Percentiles rank a stretch among this genome's conserved stretches.
These are phyloP conservation scores for Dasysyrphus albostriatus DNA, from an alignment of 2,888 invertebrate species.

Conservation along the genomic window DNA sequence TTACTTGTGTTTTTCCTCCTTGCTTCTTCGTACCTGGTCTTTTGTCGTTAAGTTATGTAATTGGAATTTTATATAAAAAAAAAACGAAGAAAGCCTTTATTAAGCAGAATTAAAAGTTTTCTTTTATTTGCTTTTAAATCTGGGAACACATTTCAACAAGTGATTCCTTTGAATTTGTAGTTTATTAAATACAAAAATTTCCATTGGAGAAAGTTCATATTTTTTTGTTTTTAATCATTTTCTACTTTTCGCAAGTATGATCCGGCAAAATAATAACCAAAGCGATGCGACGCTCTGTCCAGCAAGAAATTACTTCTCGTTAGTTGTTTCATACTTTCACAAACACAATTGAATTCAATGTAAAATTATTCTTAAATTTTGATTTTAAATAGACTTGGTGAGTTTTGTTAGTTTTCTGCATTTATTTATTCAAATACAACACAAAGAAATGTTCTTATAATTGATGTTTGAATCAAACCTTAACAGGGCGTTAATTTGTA, in stretches of 20 bases:
- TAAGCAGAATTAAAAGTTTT: background rate
- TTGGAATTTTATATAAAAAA: conserved; percentile 2
- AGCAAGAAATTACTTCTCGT: background rate
- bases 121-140: background rate
- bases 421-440: background rate
- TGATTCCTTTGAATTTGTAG: background rate
- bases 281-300: no score
- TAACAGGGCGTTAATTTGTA: background rate
- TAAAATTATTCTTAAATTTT: background rate
- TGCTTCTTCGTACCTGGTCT: background rate
- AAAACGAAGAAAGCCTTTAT: background rate
- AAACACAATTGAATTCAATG: background rate
- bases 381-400: background rate
- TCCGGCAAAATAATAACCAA: no score
- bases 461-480: background rate
- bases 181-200: background rate
- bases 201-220: background rate
- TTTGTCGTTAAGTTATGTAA: conserved; percentile 41
- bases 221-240: background rate
- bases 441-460: background rate
- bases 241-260: background rate
- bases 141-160: conserved; percentile 22
- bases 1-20: conserved; percentile 11
- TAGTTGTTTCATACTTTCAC: background rate
- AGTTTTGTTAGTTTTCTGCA: background rate